Base-by-base conservation (phyloP, 2,113 vertebrate genomes). In the Pandion haliaetus region DNA sequence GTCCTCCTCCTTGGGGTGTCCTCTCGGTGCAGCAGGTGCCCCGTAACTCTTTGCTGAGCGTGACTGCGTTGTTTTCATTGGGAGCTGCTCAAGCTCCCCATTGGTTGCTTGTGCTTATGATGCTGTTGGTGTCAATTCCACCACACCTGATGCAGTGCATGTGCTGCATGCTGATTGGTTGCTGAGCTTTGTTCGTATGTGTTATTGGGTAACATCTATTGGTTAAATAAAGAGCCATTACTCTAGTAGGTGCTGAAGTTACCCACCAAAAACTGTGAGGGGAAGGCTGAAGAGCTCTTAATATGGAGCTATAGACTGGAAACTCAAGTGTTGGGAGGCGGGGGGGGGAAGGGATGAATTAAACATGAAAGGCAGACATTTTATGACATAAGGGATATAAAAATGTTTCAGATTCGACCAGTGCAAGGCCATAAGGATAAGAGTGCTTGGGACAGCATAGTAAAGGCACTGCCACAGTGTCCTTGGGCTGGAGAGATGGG, bases 131-230 rank as follows among this genome's bases (percentile, higher is more conserved):
- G 1, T 17, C 25, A 65, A 10, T 19, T 3, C 4, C 0, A 0
- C 47, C 49, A 13, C 17, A 2, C 19, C 9, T 2, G 1, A 19
- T n/a, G n/a, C 0, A 0, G 19, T 44, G 8, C 14, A 10, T 12
- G 44, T 26, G 23, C 70, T 88, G 63, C 44, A 5, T 25, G 19
- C 28, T n/a, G 49, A 6, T 31, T 24, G 59, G 17, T 69, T 72
- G 29, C 54, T 0, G 4, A 63, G 50, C 52, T 72, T 62, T 55
- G 50, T 20, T 49, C 32, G 2, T 10, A 3, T 21, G 36, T 55
- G 21, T 4, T 15, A 12, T 19, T 9, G 29, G 34, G 36, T 26
- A 29, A 5, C 5, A 14, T 49, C 40, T 88, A 16, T 26, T 31
- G 40, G 20, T 2, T 6, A 54, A 34, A 15, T 12, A 31, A 58